Evolutionary conservation across 2,888 invertebrate genomes (phyloP).

Genomic region (Eilema caniola): DNA sequence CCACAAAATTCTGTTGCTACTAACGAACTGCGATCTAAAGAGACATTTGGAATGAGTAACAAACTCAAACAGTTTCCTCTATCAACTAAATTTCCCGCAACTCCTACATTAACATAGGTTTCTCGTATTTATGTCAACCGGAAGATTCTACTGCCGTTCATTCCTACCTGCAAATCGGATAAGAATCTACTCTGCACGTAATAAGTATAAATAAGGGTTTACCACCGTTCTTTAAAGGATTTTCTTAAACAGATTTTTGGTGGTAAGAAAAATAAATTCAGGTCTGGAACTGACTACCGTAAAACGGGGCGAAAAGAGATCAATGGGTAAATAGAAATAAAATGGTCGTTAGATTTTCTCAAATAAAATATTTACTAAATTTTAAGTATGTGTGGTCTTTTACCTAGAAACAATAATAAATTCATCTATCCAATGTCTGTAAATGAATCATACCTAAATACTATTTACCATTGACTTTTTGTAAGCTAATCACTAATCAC

Average conservation of each 20-base stretch:
- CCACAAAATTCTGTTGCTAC: constrained; percentile 3
- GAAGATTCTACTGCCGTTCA: constrained; percentile 52
- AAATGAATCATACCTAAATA: too few relatives aligned
- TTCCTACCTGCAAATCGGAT: constrained; percentile 49
- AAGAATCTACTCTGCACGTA: constrained; percentile 47
- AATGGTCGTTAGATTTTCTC: too few relatives aligned
- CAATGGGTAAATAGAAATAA: too few relatives aligned
- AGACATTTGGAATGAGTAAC: constrained; percentile 26
- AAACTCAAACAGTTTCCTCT: constrained; percentile 24
- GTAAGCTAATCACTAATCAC: too few relatives aligned
- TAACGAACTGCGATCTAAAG: constrained; percentile 23
- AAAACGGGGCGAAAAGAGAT: too few relatives aligned
- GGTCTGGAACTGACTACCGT: background rate
- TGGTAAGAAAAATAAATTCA: constrained; percentile 13
- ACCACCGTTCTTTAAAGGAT: constrained; percentile 21
- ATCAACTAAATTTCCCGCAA: constrained; percentile 25
- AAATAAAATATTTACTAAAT: too few relatives aligned
- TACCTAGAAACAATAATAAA: too few relatives aligned
- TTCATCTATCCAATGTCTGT: too few relatives aligned
- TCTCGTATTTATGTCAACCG: constrained; percentile 48
- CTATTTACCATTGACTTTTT: too few relatives aligned
- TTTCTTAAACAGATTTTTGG: constrained; percentile 13
- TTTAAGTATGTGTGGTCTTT: too few relatives aligned
- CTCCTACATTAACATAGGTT: constrained; percentile 48
- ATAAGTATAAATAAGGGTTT: constrained; percentile 51